Evolutionary conservation across 2,888 invertebrate species (phyloP).

Genomic region (Parasteatoda lunata): DNA sequence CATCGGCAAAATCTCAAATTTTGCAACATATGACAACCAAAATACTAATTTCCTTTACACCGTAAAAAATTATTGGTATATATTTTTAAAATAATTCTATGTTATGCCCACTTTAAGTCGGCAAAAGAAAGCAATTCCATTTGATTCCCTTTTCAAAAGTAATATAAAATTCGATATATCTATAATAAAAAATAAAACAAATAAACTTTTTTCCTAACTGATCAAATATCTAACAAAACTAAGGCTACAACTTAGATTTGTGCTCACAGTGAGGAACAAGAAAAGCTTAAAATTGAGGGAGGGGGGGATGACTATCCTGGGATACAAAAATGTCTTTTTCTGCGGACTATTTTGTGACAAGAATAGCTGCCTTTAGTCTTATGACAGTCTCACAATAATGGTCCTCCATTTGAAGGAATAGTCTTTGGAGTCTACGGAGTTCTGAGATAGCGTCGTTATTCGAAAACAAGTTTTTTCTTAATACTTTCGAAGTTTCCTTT

Average conservation of each 20-base stretch:
- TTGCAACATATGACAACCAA: no score
- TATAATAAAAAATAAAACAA: not conserved
- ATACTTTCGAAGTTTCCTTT: no score
- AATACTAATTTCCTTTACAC: no score
- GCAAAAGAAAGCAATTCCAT: no score
- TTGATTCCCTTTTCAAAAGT: no score
- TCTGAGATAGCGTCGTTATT: no score
- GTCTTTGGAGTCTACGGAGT: not conserved
- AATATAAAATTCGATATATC: not conserved
- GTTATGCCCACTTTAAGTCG: no score
- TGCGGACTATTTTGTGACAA: not conserved
- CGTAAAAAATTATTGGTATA: no score
- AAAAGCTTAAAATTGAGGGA: not conserved
- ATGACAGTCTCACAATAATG: conserved; percentile 30
- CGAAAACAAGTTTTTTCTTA: no score
- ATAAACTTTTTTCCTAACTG: not conserved
- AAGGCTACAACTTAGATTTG: not conserved
- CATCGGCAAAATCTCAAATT: no score
- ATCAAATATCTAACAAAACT: not conserved
- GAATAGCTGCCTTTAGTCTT: conserved; percentile 23
- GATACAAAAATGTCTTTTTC: conserved; percentile 1
- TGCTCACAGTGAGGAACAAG: not conserved
- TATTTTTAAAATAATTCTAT: no score
- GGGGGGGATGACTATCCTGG: conserved; percentile 8
- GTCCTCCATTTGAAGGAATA: conserved; percentile 19